These are phyloP conservation scores for Oncorhynchus keta DNA, from an alignment of 2,113 vertebrate genomes.

Conservation along the genomic window DNA sequence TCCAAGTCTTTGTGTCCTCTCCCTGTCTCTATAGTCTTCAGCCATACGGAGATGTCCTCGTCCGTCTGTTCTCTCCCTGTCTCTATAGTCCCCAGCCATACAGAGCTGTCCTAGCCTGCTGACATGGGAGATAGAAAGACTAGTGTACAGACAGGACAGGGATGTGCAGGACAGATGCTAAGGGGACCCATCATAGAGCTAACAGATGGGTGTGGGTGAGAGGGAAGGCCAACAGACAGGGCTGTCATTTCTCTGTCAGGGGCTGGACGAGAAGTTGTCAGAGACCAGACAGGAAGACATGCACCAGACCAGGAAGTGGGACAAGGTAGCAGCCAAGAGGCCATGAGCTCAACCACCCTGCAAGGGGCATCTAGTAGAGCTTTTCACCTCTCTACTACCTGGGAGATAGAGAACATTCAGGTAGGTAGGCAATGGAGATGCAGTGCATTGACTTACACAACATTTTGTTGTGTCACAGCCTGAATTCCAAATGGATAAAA, in stretches of 20 bases:
- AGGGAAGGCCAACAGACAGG: not conserved
- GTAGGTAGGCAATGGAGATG: too few species aligned
- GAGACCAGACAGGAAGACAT: slow-evolving; percentile 27
- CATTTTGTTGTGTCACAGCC: too few species aligned
- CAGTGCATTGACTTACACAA: too few species aligned
- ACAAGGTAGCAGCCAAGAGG: not conserved
- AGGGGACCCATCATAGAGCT: not conserved
- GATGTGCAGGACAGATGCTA: slow-evolving; percentile 17
- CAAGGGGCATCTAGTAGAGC: slow-evolving; percentile 31
- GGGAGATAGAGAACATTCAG: not conserved
- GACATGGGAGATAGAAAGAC: not conserved
- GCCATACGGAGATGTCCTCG: not conserved
- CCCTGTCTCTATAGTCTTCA: too few species aligned
- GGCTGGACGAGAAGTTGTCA: slow-evolving; percentile 17
- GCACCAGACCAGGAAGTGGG: slow-evolving; percentile 30
- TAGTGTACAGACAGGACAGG: not conserved
- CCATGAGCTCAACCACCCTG: slow-evolving; percentile 17
- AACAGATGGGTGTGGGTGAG: not conserved
- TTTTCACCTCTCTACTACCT: not conserved
- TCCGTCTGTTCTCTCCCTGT: not conserved
- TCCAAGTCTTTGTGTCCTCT: not conserved
- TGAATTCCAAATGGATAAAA: too few species aligned
- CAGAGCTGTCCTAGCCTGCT: too few species aligned
- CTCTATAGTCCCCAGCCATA: not conserved
- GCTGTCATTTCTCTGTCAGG: slow-evolving; percentile 21